Percentiles rank a stretch among this genome's conserved stretches.
phyloP scores from a whole-genome alignment of 2,113 vertebrate species.

The Microtus ochrogaster region DNA sequence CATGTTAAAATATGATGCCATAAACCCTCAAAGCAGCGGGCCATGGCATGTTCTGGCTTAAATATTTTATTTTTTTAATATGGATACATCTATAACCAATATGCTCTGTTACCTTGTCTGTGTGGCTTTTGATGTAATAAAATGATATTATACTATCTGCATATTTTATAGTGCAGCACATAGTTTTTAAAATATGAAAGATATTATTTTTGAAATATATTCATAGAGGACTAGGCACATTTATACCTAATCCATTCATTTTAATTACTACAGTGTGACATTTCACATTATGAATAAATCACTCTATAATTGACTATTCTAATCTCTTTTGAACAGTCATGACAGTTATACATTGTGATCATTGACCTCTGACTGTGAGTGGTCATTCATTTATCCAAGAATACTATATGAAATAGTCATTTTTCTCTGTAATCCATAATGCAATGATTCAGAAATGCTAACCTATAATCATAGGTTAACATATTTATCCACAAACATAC shows the following conservation, averaged over 20 bases:
- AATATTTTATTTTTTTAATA: background rate
- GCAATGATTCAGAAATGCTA: background rate
- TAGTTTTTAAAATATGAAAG: background rate
- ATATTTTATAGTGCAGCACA: background rate
- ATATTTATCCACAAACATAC: background rate
- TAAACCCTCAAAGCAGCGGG: background rate
- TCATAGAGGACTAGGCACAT: background rate
- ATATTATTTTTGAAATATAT: background rate
- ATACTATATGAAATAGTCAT: background rate
- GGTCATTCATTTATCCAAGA: background rate
- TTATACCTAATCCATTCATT: background rate
- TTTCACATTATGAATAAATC: background rate
- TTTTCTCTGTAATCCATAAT: background rate
- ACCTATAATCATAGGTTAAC: background rate
- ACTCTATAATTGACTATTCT: background rate
- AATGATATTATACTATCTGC: background rate
- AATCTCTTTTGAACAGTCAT: background rate
- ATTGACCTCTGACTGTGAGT: background rate
- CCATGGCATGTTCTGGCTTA: background rate
- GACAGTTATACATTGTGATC: background rate
- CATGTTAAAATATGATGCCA: background rate
- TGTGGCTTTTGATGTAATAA: background rate
- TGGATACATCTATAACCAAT: background rate
- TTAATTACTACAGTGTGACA: background rate
- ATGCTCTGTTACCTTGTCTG: background rate